phyloP scores from a whole-genome alignment of 2,888 invertebrate genomes.

The Noctua janthina region DNA sequence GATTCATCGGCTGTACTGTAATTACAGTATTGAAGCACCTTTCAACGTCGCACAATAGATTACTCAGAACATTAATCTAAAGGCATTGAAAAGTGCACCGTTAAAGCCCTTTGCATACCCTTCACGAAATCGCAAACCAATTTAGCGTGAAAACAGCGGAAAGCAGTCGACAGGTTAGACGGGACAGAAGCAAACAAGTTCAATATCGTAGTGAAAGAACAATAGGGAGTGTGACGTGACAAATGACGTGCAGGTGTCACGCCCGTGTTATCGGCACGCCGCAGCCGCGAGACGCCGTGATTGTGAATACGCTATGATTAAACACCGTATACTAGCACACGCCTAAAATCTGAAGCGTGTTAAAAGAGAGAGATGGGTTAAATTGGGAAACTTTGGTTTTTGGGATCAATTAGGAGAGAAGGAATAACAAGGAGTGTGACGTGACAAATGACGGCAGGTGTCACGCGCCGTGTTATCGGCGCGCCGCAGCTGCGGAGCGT shows the following conservation, averaged over 20 bases:
- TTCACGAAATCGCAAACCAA: conserved; percentile 77
- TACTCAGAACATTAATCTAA: conserved; percentile 70
- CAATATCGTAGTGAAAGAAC: conserved; percentile 77
- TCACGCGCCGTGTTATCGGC: conserved; percentile 66
- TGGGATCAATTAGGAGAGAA: conserved; percentile 56
- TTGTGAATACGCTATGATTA: conserved; percentile 66
- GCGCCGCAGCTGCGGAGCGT: conserved; percentile 68
- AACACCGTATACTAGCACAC: conserved; percentile 45
- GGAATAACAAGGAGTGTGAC: conserved; percentile 52
- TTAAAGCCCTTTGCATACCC: conserved; percentile 69
- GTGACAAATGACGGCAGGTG: conserved; percentile 62
- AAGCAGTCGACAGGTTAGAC: conserved; percentile 73
- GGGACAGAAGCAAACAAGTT: conserved; percentile 80
- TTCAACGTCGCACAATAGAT: conserved; percentile 64
- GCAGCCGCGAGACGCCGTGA: conserved; percentile 70
- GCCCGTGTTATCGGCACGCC: conserved; percentile 74
- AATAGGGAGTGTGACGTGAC: conserved; percentile 81
- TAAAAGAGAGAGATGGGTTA: conserved; percentile 52
- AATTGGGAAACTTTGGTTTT: conserved; percentile 57
- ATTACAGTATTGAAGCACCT: conserved; percentile 63
- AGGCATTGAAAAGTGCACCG: conserved; percentile 67
- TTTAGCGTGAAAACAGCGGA: conserved; percentile 78
- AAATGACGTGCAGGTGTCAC: conserved; percentile 88
- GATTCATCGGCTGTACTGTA: conserved; percentile 57
- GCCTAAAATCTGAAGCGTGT: conserved; percentile 28